These are phyloP conservation scores for Neolamprologus longior DNA, from an alignment of 2,113 vertebrate genomes.

Conservation along the genomic window DNA sequence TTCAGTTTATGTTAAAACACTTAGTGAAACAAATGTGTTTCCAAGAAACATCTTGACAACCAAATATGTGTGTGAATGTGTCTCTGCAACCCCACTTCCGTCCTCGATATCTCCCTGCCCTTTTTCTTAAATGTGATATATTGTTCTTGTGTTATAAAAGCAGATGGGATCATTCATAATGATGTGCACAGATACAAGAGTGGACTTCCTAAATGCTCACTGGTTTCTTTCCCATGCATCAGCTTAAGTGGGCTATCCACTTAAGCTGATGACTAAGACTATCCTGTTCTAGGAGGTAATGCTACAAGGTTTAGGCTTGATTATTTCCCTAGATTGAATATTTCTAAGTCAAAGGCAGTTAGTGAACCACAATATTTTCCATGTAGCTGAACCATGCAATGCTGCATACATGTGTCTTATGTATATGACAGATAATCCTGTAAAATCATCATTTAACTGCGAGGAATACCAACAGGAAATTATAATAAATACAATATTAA, in stretches of 20 bases:
- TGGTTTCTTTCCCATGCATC: neutral
- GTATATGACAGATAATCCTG: neutral
- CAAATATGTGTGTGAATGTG: neutral
- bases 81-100: neutral
- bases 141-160: neutral
- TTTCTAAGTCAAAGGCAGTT: neutral
- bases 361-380: neutral
- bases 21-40: neutral
- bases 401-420: neutral
- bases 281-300: neutral
- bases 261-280: neutral
- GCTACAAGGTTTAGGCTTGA: neutral
- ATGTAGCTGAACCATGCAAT: neutral
- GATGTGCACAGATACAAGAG: neutral
- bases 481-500: neutral
- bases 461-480: neutral
- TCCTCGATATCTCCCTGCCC: neutral
- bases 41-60: constrained; percentile 27
- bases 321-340: neutral
- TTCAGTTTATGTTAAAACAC: neutral
- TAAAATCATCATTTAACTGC: neutral
- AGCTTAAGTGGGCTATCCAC: neutral
- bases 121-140: neutral
- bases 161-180: constrained; percentile 20
- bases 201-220: neutral